Conservation (phyloP, 2,888 invertebrate genomes). For the Leptura quadrifasciata region DNA sequence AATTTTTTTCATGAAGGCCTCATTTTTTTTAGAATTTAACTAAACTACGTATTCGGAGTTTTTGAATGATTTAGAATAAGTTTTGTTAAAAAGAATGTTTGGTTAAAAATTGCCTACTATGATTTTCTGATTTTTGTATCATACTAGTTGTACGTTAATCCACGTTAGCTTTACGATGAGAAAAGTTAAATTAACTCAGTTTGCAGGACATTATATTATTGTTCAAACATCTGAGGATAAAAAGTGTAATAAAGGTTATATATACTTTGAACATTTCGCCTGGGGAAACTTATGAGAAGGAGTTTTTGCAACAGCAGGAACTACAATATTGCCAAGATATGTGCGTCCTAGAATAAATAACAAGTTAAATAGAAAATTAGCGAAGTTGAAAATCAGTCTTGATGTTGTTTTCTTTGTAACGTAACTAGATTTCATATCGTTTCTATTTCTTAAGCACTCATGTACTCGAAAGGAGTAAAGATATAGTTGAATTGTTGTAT, state of each 20-base stretch:
- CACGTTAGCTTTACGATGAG: not conserved
- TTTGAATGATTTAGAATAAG: too few species aligned
- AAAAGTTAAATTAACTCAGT: not conserved
- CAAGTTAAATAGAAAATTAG: not conserved
- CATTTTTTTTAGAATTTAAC: too few species aligned
- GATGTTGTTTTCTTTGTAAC: not conserved
- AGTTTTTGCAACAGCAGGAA: not conserved
- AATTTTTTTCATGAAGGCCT: too few species aligned
- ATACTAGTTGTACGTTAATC: too few species aligned
- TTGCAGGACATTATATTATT: not conserved
- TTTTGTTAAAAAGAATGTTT: too few species aligned
- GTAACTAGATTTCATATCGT: too few species aligned
- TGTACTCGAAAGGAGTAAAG: too few species aligned
- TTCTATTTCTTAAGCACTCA: too few species aligned
- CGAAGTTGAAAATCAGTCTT: not conserved
- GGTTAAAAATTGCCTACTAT: too few species aligned
- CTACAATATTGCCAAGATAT: not conserved
- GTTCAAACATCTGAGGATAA: not conserved
- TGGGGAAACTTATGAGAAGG: not conserved
- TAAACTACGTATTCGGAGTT: too few species aligned
- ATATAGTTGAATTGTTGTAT: too few species aligned
- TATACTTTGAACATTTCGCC: not conserved
- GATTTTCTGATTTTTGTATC: too few species aligned
- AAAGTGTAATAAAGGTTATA: not conserved
- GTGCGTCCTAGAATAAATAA: not conserved